Conservation (phyloP, 2,113 vertebrate genomes). For the Saccopteryx bilineata region DNA sequence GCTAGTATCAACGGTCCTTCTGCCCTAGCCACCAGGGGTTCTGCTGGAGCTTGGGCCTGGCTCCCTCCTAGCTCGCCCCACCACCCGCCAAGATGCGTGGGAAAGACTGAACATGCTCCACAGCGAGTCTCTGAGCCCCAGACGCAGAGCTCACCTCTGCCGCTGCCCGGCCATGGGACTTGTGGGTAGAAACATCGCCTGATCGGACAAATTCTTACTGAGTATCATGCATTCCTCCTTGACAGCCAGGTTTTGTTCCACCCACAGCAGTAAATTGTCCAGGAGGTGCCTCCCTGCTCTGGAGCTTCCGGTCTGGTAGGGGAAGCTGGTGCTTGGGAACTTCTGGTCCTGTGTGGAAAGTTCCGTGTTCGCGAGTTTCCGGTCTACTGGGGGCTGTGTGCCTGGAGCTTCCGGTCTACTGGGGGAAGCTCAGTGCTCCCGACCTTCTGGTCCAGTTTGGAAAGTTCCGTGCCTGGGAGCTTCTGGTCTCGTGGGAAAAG, state of each 20-base stretch:
- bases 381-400: rapidly evolving
- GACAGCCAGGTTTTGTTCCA: not conserved
- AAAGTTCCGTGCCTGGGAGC: not conserved
- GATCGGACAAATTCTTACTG: not conserved
- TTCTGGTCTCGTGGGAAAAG: not conserved
- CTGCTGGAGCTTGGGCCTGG: rapidly evolving
- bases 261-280: not conserved
- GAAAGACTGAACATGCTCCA: not conserved
- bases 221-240: not conserved
- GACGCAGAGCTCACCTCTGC: rapidly evolving
- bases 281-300: not conserved
- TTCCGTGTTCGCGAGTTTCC: not conserved
- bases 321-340: not conserved
- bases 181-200: rapidly evolving
- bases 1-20: no score
- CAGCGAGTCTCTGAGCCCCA: not conserved
- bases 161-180: not conserved
- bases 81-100: rapidly evolving
- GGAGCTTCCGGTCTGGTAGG: not conserved
- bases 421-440: not conserved
- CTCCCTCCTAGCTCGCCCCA: not conserved
- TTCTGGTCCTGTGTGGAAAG: not conserved
- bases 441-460: not conserved
- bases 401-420: not conserved
- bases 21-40: not conserved